These are phyloP conservation scores for Daphoenositta chrysoptera DNA, from an alignment of 2,113 vertebrate genomes.

Conservation along the genomic window DNA sequence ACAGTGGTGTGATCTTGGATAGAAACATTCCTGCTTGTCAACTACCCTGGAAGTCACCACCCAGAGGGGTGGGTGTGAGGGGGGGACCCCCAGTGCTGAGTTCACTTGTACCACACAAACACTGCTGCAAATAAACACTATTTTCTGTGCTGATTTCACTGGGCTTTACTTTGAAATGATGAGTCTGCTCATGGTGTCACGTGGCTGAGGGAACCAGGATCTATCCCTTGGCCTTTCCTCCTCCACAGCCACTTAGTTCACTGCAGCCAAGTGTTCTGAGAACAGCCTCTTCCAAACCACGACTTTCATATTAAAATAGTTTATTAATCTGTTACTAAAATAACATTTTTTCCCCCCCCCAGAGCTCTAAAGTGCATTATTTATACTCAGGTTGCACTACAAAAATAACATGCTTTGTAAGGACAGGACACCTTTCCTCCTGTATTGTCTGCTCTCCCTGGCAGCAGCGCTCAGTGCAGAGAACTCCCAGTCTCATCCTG, in stretches of 20 bases:
- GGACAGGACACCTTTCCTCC: background rate
- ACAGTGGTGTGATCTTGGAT: background rate
- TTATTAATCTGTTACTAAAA: conserved; percentile 76
- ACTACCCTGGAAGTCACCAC: background rate
- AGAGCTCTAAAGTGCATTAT: conserved; percentile 67
- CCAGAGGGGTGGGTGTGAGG: background rate
- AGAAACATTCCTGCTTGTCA: background rate
- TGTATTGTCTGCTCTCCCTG: background rate
- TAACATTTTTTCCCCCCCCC: background rate
- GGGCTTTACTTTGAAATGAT: background rate
- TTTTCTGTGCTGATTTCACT: background rate
- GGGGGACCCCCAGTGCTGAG: background rate
- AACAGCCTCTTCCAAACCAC: background rate
- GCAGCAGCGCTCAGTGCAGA: background rate
- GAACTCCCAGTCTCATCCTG: background rate
- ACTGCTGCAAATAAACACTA: conserved; percentile 29
- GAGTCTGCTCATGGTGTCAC: background rate
- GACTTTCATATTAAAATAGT: conserved; percentile 66
- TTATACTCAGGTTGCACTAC: background rate
- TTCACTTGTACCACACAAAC: background rate
- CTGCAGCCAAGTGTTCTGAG: background rate
- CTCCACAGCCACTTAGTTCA: background rate
- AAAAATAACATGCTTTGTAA: background rate
- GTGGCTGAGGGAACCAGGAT: background rate
- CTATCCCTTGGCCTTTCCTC: rapidly evolving